These are phyloP conservation scores for Drosophila fungiperda DNA, from an alignment of 2,888 invertebrate genomes.

Conservation along the genomic window DNA sequence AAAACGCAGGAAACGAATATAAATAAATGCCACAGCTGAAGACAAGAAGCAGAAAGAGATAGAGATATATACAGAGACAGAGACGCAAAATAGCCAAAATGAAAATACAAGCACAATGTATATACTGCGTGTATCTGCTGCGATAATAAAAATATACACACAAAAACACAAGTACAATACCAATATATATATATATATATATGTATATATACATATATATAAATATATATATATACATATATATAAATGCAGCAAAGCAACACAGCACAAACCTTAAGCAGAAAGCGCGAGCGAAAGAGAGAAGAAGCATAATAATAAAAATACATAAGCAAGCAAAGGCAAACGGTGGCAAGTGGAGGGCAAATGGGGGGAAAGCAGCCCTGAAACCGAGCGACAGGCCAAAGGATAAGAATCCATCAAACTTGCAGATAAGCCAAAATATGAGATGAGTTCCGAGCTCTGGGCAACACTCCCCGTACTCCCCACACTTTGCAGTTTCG, in stretches of 20 bases:
- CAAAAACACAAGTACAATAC: slow-evolving; percentile 5
- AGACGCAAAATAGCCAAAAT: slow-evolving; percentile 13
- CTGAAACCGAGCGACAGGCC: slow-evolving; percentile 30
- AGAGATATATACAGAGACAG: not conserved
- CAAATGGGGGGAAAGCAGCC: slow-evolving; percentile 1
- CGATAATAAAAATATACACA: slow-evolving; percentile 65
- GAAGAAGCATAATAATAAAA: slow-evolving; percentile 49
- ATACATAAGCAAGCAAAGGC: slow-evolving; percentile 40
- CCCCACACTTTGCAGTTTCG: not conserved
- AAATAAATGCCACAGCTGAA: slow-evolving; percentile 66
- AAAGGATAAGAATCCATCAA: slow-evolving; percentile 80
- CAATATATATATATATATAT: not conserved
- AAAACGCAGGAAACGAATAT: slow-evolving; percentile 60
- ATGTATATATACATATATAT: not conserved
- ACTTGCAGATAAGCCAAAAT: slow-evolving; percentile 77
- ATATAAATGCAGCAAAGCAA: slow-evolving; percentile 47
- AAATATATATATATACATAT: slow-evolving; percentile 15
- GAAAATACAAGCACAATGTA: slow-evolving; percentile 64
- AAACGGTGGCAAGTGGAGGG: slow-evolving; percentile 1
- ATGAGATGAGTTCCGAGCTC: slow-evolving; percentile 55
- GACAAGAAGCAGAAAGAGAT: slow-evolving; percentile 12
- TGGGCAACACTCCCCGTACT: slow-evolving; percentile 4
- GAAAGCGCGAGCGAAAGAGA: not conserved
- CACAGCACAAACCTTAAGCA: slow-evolving; percentile 32
- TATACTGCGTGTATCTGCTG: slow-evolving; percentile 70